Conservation (phyloP, 2,888 invertebrate genomes). For the Drosophila planitibia region DNA sequence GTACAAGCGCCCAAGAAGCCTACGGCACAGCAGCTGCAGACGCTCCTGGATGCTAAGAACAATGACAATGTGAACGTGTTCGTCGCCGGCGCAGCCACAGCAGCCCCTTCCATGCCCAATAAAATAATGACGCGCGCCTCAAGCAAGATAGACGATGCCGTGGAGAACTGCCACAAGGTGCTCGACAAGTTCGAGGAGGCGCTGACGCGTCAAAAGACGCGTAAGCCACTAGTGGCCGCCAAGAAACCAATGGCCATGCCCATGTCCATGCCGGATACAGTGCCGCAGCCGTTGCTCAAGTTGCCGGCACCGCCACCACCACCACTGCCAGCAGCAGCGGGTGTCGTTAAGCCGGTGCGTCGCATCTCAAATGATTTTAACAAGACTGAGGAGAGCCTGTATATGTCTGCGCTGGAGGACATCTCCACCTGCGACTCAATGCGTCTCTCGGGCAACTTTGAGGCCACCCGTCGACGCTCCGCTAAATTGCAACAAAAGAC, state of each 20-base stretch:
- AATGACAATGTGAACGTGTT: constrained; percentile 57
- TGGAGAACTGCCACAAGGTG: constrained; percentile 65
- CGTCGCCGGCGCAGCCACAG: constrained; percentile 18
- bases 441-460: constrained; percentile 83
- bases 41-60: constrained; percentile 70
- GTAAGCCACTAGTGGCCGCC: constrained; percentile 44
- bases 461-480: constrained; percentile 75
- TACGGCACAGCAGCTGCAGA: constrained; percentile 72
- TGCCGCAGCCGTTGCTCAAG: constrained; percentile 13
- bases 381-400: constrained; percentile 91
- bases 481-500: constrained; percentile 74
- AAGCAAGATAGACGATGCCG: constrained; percentile 61
- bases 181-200: constrained; percentile 60
- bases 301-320: constrained; percentile 69
- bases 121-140: constrained; percentile 80
- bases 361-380: constrained; percentile 89
- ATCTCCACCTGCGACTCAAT: constrained; percentile 84
- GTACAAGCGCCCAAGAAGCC: constrained; percentile 54
- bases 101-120: constrained; percentile 27
- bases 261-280: neutral
- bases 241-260: constrained; percentile 18
- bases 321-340: constrained; percentile 84
- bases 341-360: constrained; percentile 85
- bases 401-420: constrained; percentile 92
- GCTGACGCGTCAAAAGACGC: constrained; percentile 44